Percentiles rank a stretch among this genome's conserved stretches.
Conservation (phyloP, 1,140 invertebrate genomes). For the Ceratina australensis region DNA sequence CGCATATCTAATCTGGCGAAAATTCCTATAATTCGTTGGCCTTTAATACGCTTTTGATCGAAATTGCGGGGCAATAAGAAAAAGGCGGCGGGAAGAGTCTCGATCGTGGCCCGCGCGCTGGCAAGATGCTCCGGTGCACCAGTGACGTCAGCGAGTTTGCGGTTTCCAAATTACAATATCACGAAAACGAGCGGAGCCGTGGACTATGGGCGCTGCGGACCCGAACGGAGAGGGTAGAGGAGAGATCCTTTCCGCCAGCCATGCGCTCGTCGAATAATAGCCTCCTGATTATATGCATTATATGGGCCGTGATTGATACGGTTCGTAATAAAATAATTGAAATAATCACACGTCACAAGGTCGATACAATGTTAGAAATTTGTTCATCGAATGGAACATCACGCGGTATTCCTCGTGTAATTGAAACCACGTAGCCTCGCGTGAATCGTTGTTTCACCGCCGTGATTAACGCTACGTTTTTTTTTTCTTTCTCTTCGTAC, state of each 20-base stretch:
- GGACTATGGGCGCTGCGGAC: constrained; percentile 37
- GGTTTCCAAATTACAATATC: constrained; percentile 75
- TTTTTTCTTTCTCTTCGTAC: too few relatives aligned
- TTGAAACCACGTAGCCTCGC: not conserved
- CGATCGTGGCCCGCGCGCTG: constrained; percentile 38
- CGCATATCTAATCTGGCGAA: constrained; percentile 57
- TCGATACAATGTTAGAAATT: constrained; percentile 52
- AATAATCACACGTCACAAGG: constrained; percentile 71
- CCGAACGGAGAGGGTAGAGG: constrained; percentile 9
- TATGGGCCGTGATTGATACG: constrained; percentile 70
- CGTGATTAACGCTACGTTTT: too few relatives aligned
- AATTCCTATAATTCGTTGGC: constrained; percentile 67
- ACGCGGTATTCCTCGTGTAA: not conserved
- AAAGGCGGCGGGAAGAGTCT: not conserved
- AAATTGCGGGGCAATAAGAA: constrained; percentile 47
- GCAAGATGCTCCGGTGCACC: constrained; percentile 61
- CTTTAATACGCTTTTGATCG: constrained; percentile 64
- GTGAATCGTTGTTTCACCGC: not conserved
- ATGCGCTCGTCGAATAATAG: constrained; percentile 65
- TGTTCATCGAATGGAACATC: constrained; percentile 26
- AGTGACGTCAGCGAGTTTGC: constrained; percentile 70
- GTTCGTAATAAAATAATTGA: constrained; percentile 76
- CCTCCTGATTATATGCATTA: constrained; percentile 74
- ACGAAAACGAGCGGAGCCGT: constrained; percentile 64
- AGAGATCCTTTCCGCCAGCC: constrained; percentile 44